Evolutionary conservation across 2,113 vertebrate genomes (phyloP).

Genomic region (Eira barbara): DNA sequence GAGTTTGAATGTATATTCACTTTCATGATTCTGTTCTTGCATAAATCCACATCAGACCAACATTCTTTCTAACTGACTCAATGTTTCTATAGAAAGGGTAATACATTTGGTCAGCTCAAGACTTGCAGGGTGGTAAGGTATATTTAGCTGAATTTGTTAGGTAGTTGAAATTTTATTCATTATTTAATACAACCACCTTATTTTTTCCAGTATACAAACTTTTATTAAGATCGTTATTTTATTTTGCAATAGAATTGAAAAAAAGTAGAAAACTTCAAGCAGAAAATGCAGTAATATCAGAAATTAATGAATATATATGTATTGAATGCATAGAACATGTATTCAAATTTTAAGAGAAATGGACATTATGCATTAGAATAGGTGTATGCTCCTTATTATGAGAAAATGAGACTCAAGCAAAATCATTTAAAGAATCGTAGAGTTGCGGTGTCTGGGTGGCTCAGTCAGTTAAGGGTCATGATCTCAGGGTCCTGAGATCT

Average conservation of each 20-base stretch:
- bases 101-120: background rate
- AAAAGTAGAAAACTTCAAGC: background rate
- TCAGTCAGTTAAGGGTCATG: background rate
- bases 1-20: background rate
- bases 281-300: background rate
- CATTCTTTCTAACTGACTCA: background rate
- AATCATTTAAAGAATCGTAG: background rate
- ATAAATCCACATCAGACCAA: background rate
- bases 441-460: background rate
- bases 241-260: background rate
- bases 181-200: background rate
- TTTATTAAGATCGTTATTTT: background rate
- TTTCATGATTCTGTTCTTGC: background rate
- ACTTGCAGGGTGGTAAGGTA: background rate
- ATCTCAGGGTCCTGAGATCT: background rate
- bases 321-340: background rate
- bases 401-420: background rate
- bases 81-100: background rate
- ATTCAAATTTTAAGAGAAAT: background rate
- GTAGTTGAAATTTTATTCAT: background rate
- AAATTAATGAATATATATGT: background rate
- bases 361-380: background rate
- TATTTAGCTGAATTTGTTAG: background rate
- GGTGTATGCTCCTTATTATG: background rate
- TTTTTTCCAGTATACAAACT: background rate